Conservation (phyloP, 2,797 vertebrate genomes). For the Chlorospingus semifuscus region DNA sequence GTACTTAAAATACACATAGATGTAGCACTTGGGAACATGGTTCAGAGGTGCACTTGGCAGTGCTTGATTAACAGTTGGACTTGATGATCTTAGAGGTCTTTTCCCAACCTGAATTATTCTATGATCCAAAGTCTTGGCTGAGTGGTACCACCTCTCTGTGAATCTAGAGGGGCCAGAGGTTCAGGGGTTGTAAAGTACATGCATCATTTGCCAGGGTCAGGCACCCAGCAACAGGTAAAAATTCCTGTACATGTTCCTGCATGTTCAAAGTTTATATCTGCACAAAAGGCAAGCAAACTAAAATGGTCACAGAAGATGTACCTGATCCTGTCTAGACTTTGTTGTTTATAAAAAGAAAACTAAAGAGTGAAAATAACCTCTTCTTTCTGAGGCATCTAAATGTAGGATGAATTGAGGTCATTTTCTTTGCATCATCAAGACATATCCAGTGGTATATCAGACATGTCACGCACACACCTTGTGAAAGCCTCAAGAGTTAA, state of each 20-base stretch:
- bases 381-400: neutral
- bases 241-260: neutral
- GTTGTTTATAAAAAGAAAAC: neutral
- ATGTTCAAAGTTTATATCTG: neutral
- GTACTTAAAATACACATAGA: neutral
- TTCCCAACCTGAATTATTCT: neutral
- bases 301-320: neutral
- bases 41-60: neutral
- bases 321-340: neutral
- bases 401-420: neutral
- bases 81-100: neutral
- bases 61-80: neutral
- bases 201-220: neutral
- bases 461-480: neutral
- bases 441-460: neutral
- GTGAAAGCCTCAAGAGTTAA: conserved; percentile 9
- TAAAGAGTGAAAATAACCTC: neutral
- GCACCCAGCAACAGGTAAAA: neutral
- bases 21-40: neutral
- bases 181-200: neutral
- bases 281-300: neutral
- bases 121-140: neutral
- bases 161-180: neutral
- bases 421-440: neutral
- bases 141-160: neutral